Base-by-base conservation (phyloP, 1,140 invertebrate genomes). In the Drosophila willistoni region DNA sequence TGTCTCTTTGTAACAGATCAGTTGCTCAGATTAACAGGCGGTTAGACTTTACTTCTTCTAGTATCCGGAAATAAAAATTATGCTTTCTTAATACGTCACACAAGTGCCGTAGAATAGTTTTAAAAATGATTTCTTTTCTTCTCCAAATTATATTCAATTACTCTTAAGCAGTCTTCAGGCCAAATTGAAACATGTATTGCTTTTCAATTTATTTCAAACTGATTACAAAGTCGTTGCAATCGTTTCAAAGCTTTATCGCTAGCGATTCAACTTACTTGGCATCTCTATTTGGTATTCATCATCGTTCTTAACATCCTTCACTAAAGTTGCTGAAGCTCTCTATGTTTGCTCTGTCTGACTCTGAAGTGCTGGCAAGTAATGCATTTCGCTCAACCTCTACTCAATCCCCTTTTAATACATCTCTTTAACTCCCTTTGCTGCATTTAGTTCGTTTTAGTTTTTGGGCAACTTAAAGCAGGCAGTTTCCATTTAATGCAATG, bases 291-390 rank as follows among this genome's bases (percentile, higher is more conserved):
- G 56, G 51, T 34, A 72, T 25, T 42, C 64, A 75, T 62, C 73
- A 5, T 39, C 44, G 44, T 19, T 42, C 17, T 51, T 22, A 51
- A 41, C 51, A 66, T 77, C 81, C 81, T 85, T 85, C 74, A 74
- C 71, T 81, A 74, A 69, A 77, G 64, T 67, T 77, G 56, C 42
- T 61, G 62, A 42, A 65, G 39, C 59, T 71, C 34, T 60, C 39
- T 64, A 51, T 81, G 70, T 83, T 82, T 87, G 76, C 75, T 74
- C 73, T 66, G 83, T 89, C 83, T 87, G 79, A 64, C 68, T 56
- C 72, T 84, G 64, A 68, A 83, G 83, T 87, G 72, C 55, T 70
- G 78, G 75, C 68, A 55, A 73, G 83, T 78, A 74, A 64, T 78
- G 74, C 77, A 64, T 68, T 68, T 77, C 79, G 55, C 68, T 71